Base-by-base conservation (phyloP, 1,140 invertebrate species). In the Tigriopus japonicus region DNA sequence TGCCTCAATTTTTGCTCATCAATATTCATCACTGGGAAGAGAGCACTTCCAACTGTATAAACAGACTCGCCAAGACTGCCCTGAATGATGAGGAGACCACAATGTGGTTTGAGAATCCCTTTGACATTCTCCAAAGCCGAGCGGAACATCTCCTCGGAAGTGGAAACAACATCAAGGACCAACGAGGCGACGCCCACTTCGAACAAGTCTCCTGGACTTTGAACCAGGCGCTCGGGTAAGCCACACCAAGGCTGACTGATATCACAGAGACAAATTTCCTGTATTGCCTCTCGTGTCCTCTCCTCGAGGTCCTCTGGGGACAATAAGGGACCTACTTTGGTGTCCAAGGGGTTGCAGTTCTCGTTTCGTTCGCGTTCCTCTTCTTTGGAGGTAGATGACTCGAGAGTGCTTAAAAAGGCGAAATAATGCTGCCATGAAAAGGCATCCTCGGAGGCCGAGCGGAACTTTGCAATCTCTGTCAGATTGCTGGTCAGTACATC, bases 41-140 rank as follows among this genome's bases (percentile, higher is more conserved):
- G 28, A n/a, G 55, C 55, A 58, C 55, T 58, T n/a, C 55, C 55
- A 17, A 58, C 55, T 17, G 55, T 58, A 42, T 58, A 58, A 14
- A 58, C 42, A 43, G 12, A 17, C 21, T 58, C 55, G 13, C 55
- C 55, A 3, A 58, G n/a, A 24, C 24, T 41, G 15, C 55, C 55
- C 12, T 58, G 55, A 17, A 58, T 15, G 23, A 58, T 23, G n/a
- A 58, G 13, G 12, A 58, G 15, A 17, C 55, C 55, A 17, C 21
- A 17, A 14, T 24, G 35, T 35, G 28, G 28, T 23, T 42, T 58
- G 15, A 58, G 40, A 23, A 17, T 41, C 28, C 42, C 42, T 15
- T 17, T 42, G 12, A 58, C 55, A 42, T 58, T 58, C 6, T 14
- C 42, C 40, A 58, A 19, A 10, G 55, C 55, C 15, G 15, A 14